Evolutionary conservation across 2,113 vertebrate genomes (phyloP), one percentile per base, ranked within the genome.

Genomic region (Gavia stellata): DNA sequence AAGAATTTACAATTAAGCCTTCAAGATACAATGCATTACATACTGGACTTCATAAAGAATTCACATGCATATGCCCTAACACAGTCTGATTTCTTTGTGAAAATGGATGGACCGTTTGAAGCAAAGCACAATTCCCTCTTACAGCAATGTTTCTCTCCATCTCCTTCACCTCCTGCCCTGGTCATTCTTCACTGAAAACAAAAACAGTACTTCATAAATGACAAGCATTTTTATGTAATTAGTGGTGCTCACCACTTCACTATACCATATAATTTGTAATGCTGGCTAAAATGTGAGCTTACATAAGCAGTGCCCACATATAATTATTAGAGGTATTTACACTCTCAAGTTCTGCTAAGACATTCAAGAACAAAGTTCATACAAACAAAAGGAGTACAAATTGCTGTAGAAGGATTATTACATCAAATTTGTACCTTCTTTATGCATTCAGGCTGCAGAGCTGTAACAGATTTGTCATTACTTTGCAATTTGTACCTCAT

Each of bases 241-340:
- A 93, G 36, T 77, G 33, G 28, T 34, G 34, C 29, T 97, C 65
- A 74, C 44, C 9, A 84, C 62, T 90, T 91, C 40, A 68, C 28
- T 87, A 62, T 70, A 62, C 20, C 20, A 29, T 75, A 44, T 80
- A 78, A 94, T 95, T 96, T 95, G 68, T 85, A 92, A 92, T 67
- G 34, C 26, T 70, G 70, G 40, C 40, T 86, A 84, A 97, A 96
- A 88, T 58, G 13, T 82, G 10, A 74, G 21, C 56, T 96, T 88
- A 40, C 61, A 23, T 65, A 90, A 93, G 24, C 31, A 93, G 14
- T 17, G 42, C n/a, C 23, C 8, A 66, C 17, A 36, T 84, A 52
- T 34, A 75, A 85, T 95, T 97, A 56, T 92, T 68, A 78, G 31
- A 63, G 7, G 6, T 78, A 58, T 86, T 95, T 93, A 53, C 28